Conservation (phyloP, 2,113 vertebrate species). For the Cynoglossus semilaevis region DNA sequence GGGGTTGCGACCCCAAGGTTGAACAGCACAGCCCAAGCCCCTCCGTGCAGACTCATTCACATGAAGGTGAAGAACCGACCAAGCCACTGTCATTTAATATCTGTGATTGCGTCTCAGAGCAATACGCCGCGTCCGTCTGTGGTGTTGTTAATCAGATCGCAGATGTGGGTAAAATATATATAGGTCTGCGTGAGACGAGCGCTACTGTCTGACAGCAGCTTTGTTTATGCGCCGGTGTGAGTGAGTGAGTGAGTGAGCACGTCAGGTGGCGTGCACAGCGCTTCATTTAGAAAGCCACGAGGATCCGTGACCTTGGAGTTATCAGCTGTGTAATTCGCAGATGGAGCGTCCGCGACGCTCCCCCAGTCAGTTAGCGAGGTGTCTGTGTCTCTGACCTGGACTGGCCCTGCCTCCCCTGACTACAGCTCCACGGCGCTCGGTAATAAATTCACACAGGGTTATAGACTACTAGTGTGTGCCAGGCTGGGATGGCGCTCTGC, state of each 20-base stretch:
- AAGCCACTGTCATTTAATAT: too few relatives aligned
- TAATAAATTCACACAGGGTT: conserved; percentile 43
- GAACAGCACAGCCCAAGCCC: too few relatives aligned
- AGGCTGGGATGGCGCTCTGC: conserved; percentile 31
- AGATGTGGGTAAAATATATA: conserved; percentile 31
- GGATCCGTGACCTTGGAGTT: conserved; percentile 58
- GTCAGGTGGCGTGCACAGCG: conserved; percentile 46
- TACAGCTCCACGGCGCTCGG: conserved; percentile 15
- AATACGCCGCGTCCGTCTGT: too few relatives aligned
- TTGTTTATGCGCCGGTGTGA: conserved; percentile 42
- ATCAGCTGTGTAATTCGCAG: conserved; percentile 38
- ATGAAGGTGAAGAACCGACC: too few relatives aligned
- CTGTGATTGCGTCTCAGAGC: too few relatives aligned
- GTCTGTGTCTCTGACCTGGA: conserved; percentile 56
- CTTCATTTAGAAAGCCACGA: conserved; percentile 36
- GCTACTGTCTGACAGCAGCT: not conserved
- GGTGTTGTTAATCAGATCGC: too few relatives aligned
- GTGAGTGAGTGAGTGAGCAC: conserved; percentile 19
- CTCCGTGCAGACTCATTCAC: too few relatives aligned
- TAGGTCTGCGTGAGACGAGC: too few relatives aligned
- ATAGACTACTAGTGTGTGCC: conserved; percentile 37
- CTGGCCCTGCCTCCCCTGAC: conserved; percentile 22
- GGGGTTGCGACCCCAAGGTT: too few relatives aligned
- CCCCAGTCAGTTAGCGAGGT: conserved; percentile 30
- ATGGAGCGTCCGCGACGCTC: conserved; percentile 46